A percentile compares a stretch with the other conserved stretches of the same genome.
phyloP scores from a whole-genome alignment of 2,888 invertebrate genomes.

The Chloroclystis v-ata region DNA sequence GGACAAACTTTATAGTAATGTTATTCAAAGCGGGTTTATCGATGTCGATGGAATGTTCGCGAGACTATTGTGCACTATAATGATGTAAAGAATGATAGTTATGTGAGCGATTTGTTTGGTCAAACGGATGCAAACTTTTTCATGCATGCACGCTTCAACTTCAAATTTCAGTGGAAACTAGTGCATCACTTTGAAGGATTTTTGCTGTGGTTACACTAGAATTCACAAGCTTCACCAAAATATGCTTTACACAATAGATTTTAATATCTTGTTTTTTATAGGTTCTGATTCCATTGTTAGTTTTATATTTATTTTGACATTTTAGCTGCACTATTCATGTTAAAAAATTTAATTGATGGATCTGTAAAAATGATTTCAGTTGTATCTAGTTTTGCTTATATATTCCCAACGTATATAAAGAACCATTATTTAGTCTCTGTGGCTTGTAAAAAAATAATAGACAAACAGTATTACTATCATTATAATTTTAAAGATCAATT shows the following conservation, averaged over 20 bases:
- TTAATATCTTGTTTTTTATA: no score
- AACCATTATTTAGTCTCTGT: no score
- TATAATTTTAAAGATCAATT: no score
- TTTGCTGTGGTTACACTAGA: slow-evolving; percentile 26
- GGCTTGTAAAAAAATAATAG: no score
- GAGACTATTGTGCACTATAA: slow-evolving; percentile 16
- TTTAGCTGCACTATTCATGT: not conserved
- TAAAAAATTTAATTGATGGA: no score
- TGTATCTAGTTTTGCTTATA: no score
- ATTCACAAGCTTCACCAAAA: slow-evolving; percentile 10
- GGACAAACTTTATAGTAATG: not conserved
- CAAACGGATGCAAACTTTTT: slow-evolving; percentile 36
- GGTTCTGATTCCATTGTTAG: not conserved
- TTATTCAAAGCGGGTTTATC: slow-evolving; percentile 6
- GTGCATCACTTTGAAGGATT: slow-evolving; percentile 22
- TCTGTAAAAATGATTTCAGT: no score
- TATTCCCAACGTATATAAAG: no score
- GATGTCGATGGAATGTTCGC: slow-evolving; percentile 18
- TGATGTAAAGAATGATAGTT: slow-evolving; percentile 27
- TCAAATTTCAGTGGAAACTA: slow-evolving; percentile 22
- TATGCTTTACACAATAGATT: not conserved
- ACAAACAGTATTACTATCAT: no score
- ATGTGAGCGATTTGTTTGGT: slow-evolving; percentile 27
- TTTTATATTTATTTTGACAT: not conserved
- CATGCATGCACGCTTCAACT: slow-evolving; percentile 31